A percentile compares a stretch with the other conserved stretches of the same genome.
phyloP scores from a whole-genome alignment of 2,113 vertebrate genomes.

The Brienomyrus longianalis region DNA sequence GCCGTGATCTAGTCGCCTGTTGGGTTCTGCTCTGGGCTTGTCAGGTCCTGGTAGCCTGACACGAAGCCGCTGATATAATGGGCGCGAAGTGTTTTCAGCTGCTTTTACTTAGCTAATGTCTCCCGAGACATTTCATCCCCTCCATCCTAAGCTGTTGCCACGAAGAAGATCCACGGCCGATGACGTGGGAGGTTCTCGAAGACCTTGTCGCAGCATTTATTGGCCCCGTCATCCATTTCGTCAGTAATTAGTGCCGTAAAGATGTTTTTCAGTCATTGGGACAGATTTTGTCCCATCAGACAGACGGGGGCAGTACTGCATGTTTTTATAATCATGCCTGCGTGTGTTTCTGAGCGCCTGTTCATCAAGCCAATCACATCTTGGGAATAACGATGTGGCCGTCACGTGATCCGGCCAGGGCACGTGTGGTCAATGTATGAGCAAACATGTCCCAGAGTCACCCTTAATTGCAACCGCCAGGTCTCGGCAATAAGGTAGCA shows the following conservation, averaged over 20 bases:
- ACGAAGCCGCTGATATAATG: background rate
- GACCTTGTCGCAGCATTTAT: background rate
- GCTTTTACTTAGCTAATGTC: background rate
- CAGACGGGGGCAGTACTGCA: background rate
- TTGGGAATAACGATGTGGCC: background rate
- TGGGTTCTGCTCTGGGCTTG: background rate
- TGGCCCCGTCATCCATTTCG: background rate
- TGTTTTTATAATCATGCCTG: background rate
- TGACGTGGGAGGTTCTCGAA: background rate
- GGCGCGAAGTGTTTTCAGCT: background rate
- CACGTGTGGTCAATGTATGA: background rate
- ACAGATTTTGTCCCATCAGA: background rate
- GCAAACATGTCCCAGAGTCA: background rate
- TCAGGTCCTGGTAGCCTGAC: background rate
- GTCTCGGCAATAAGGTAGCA: background rate
- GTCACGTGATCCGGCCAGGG: background rate
- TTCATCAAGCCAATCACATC: background rate
- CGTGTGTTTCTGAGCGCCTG: background rate
- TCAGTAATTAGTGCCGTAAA: background rate
- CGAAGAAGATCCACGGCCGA: background rate
- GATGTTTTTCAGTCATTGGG: background rate
- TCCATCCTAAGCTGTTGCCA: background rate
- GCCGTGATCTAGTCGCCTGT: background rate
- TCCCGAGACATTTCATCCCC: background rate
- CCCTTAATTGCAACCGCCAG: background rate